Base-by-base conservation (phyloP, 2,888 invertebrate species). In the Monochamus alternatus region DNA sequence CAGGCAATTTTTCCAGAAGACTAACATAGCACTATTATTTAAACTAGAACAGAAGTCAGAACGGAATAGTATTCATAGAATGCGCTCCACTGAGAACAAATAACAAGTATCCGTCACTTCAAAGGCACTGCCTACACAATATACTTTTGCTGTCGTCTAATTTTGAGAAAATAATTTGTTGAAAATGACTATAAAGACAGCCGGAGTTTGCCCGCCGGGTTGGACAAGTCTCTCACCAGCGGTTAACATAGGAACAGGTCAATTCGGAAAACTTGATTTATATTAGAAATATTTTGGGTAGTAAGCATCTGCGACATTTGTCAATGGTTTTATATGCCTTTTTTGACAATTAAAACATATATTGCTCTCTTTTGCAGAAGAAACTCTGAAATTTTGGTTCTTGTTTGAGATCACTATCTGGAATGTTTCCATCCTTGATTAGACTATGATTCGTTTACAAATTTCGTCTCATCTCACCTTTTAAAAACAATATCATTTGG, bases 141-240 rank as follows among this genome's bases (percentile, higher is more conserved):
- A 69, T 73, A 73, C 67, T 76, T 68, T 73, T 73, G 55, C 76
- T 66, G 68, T 73, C 73, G 73, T 76, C 75, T 68, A 76, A 76
- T 73, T 76, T 67, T 69, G 60, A 66, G 69, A 74, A 71, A 74
- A 76, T 74, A 71, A 76, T 74, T 74, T 69, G 76, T 55, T 66
- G 65, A 30, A 47, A 73, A 60, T 32, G 66, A 59, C 51, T 65
- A 7, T 43, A 9, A 38, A 60, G 38, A 14, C 58, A 43, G 47
- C 12, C 10, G 12, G 30, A 12, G 38, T 10, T 65, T 31, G 9
- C 12, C 0, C 12, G 14, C 12, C 3, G 31, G 8, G 43, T 3
- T 5, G 8, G 59, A 32, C 1, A 31, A 8, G 10, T 58, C 7
- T 51, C 43, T n/a, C 68, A 43, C 68, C 58, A 68, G 10, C 12